Percentiles rank a stretch among this genome's conserved stretches.
Conservation (phyloP, 2,113 vertebrate species). For the Eubucco bourcierii region DNA sequence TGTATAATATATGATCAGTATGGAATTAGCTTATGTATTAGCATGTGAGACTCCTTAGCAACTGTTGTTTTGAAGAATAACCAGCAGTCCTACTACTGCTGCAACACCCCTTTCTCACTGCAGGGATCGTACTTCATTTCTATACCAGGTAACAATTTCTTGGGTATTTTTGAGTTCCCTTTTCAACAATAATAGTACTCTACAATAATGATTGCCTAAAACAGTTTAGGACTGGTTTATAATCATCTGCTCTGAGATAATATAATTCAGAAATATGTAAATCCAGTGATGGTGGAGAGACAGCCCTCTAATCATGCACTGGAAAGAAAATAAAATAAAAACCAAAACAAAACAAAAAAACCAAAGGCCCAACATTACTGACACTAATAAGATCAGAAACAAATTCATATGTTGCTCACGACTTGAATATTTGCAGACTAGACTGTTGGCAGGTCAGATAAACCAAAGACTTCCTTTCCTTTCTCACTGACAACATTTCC, state of each 20-base stretch:
- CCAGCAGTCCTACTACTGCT: no score
- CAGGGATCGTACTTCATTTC: no score
- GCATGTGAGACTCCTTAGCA: no score
- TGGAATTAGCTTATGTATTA: background rate
- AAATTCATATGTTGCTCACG: background rate
- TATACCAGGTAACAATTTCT: no score
- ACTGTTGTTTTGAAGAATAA: no score
- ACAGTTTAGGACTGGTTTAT: background rate
- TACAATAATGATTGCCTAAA: no score
- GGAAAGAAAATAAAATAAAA: background rate
- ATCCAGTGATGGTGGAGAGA: background rate
- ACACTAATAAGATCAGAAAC: background rate
- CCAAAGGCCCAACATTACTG: fast-evolving
- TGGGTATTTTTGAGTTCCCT: no score
- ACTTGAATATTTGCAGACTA: background rate
- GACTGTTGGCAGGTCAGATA: background rate
- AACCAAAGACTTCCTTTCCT: background rate
- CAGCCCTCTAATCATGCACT: background rate
- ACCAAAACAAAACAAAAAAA: background rate
- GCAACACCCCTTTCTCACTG: no score
- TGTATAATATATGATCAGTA: background rate
- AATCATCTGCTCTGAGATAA: background rate
- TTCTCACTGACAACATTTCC: background rate
- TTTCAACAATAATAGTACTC: no score
- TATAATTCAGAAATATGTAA: background rate